These are phyloP conservation scores for Diorhabda sublineata DNA, from an alignment of 1,140 invertebrate species.

Conservation along the genomic window DNA sequence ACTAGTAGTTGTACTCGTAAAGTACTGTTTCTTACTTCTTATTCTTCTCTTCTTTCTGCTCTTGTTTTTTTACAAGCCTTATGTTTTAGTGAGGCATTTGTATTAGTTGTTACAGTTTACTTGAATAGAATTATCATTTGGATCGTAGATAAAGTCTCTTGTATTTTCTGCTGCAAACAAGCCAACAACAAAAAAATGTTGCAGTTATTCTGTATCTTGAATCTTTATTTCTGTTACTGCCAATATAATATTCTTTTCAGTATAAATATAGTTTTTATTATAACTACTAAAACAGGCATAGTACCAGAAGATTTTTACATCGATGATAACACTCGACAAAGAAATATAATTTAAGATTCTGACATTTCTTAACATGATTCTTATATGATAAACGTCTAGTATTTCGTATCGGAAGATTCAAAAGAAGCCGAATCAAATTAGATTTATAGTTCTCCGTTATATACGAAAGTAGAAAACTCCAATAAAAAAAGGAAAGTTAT, in stretches of 20 bases:
- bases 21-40: neutral
- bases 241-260: too few species aligned
- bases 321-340: too few species aligned
- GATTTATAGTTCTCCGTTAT: neutral
- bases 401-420: neutral
- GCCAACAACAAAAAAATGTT: neutral
- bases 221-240: too few species aligned
- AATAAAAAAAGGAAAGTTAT: slow-evolving; percentile 12
- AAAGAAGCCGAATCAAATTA: neutral
- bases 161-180: neutral
- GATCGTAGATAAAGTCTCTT: neutral
- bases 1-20: neutral
- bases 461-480: neutral
- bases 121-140: slow-evolving; percentile 3
- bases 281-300: too few species aligned
- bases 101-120: slow-evolving; percentile 1
- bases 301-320: too few species aligned
- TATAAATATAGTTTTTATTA: too few species aligned
- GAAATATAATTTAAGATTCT: too few species aligned
- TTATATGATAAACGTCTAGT: too few species aligned
- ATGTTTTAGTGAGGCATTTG: neutral
- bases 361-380: too few species aligned
- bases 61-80: neutral
- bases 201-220: too few species aligned
- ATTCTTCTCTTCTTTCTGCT: neutral